Percentiles rank a stretch among this genome's conserved stretches.
Conservation (phyloP, 2,797 vertebrate species). For the Syngnathus rostellatus region DNA sequence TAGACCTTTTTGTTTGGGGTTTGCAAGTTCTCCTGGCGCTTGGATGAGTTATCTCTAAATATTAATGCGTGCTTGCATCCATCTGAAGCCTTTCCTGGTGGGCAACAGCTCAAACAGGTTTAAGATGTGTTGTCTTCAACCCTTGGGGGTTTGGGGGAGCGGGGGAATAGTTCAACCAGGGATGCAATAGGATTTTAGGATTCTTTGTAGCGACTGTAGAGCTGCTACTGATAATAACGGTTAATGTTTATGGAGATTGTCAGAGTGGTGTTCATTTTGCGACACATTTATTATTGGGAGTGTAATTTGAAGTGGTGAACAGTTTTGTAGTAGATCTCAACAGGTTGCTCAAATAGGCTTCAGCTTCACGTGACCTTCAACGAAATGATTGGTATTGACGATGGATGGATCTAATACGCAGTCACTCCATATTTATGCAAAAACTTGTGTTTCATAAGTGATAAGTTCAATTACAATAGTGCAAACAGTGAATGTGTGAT, state of each 20-base stretch:
- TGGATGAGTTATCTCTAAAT: not conserved
- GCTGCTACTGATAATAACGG: not conserved
- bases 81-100: not conserved
- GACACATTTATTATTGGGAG: not conserved
- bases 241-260: not conserved
- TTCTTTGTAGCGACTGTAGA: not conserved
- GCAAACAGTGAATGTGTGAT: slow-evolving; percentile 6
- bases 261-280: too few species aligned
- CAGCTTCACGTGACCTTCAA: not conserved
- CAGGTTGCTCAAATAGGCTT: not conserved
- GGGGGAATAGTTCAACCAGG: too few species aligned
- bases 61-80: not conserved
- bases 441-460: not conserved
- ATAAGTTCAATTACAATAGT: not conserved
- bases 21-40: not conserved
- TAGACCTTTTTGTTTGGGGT: not conserved
- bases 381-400: not conserved
- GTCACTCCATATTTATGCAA: not conserved
- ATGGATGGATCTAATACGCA: not conserved
- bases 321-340: not conserved
- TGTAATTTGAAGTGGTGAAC: not conserved
- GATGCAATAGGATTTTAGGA: not conserved
- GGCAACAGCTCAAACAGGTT: not conserved
- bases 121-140: not conserved
- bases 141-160: not conserved